Percentiles rank a stretch among this genome's conserved stretches.
These are phyloP conservation scores for Cepphus grylle DNA, from an alignment of 2,113 vertebrate genomes.

Conservation along the genomic window DNA sequence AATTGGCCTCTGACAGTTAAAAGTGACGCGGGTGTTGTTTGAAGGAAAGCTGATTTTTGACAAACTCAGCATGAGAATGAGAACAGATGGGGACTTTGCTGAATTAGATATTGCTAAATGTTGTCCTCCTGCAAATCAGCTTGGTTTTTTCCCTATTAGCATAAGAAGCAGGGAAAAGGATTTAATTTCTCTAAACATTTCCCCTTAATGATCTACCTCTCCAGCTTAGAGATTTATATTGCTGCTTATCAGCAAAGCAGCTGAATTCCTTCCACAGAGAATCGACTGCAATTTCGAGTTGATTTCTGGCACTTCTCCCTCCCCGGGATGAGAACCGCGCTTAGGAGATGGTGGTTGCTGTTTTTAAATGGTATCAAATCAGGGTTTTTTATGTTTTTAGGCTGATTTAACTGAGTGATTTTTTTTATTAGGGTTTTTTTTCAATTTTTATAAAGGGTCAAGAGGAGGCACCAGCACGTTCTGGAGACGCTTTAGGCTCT, in stretches of 20 bases:
- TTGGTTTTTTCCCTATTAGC: background rate
- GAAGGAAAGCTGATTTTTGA: conserved; percentile 44
- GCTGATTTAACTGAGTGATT: background rate
- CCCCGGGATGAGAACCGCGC: background rate
- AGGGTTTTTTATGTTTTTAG: background rate
- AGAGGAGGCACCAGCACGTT: background rate
- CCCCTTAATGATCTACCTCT: background rate
- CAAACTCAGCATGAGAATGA: background rate
- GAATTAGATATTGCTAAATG: background rate
- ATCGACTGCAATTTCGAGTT: accelerated
- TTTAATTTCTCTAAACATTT: conserved; percentile 40
- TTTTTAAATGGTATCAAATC: background rate
- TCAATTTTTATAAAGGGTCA: background rate
- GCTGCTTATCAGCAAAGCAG: conserved; percentile 12
- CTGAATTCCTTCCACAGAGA: background rate
- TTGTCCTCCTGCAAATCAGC: conserved; percentile 36
- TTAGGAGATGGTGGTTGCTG: background rate
- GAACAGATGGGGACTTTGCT: conserved; percentile 48
- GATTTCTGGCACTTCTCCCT: background rate
- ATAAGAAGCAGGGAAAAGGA: conserved; percentile 31
- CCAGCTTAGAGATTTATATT: background rate
- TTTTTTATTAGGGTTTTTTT: background rate
- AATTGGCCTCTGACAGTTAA: background rate
- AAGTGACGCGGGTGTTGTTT: background rate
- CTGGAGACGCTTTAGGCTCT: background rate